Conservation (phyloP, 2,113 vertebrate genomes). For the Anseranas semipalmata region DNA sequence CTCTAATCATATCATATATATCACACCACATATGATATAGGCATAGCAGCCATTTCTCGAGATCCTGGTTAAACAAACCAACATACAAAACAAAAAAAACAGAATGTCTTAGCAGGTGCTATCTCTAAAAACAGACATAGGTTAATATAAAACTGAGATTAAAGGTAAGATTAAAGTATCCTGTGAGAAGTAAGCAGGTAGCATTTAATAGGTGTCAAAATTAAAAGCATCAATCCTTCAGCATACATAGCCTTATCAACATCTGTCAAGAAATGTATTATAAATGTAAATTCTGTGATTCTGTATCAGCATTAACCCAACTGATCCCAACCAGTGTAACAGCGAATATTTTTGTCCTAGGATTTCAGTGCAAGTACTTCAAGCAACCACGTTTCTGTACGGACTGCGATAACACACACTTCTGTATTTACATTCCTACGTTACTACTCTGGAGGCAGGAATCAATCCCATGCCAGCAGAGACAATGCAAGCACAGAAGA, state of each 20-base stretch:
- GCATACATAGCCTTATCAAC: too few relatives aligned
- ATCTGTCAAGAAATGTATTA: neutral
- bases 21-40: neutral
- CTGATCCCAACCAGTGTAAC: neutral
- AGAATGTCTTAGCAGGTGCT: neutral
- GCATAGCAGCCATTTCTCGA: neutral
- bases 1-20: neutral
- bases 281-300: too few relatives aligned
- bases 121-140: neutral
- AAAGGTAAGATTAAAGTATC: neutral
- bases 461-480: neutral
- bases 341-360: neutral
- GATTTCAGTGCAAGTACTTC: neutral
- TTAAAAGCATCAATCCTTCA: neutral
- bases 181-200: neutral
- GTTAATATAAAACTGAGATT: neutral
- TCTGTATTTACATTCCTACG: neutral
- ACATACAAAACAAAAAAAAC: neutral
- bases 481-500: neutral
- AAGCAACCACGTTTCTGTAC: neutral
- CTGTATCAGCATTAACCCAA: neutral
- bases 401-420: neutral
- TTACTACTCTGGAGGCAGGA: neutral
- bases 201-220: neutral
- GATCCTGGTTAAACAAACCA: neutral